phyloP scores from a whole-genome alignment of 1,140 invertebrate genomes.

The Drosophila sucinea region DNA sequence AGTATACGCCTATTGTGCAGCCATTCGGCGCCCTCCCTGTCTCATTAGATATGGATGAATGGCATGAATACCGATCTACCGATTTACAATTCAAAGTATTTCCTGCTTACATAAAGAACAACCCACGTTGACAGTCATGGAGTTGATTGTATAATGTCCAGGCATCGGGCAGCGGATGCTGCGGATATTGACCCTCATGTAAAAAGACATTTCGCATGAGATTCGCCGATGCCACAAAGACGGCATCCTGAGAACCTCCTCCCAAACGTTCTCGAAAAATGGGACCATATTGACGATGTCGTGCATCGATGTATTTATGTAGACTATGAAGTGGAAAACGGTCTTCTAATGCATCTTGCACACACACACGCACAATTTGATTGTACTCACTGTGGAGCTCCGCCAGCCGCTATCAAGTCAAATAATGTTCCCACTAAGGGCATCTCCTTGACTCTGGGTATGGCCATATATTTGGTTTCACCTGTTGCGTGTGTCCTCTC shows the following conservation, averaged over 20 bases:
- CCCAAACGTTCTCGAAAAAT: conserved; percentile 90
- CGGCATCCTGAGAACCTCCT: conserved; percentile 85
- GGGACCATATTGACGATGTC: conserved; percentile 89
- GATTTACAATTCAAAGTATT: conserved; percentile 68
- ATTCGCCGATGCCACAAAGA: conserved; percentile 86
- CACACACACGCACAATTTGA: neutral
- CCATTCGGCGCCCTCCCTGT: conserved; percentile 92
- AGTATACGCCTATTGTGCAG: conserved; percentile 87
- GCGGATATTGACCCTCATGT: conserved; percentile 90
- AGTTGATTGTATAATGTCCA: conserved; percentile 92
- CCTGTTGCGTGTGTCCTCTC: conserved; percentile 1
- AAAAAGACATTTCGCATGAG: conserved; percentile 89
- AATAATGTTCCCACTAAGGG: conserved; percentile 85
- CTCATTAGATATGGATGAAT: conserved; percentile 29
- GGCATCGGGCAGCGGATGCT: conserved; percentile 91
- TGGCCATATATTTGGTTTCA: conserved; percentile 47
- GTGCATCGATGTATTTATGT: conserved; percentile 89
- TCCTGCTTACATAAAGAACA: conserved; percentile 92
- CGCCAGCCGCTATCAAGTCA: conserved; percentile 84
- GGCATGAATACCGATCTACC: neutral
- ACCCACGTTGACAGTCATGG: conserved; percentile 88
- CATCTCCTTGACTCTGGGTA: conserved; percentile 81
- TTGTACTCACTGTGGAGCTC: conserved; percentile 82
- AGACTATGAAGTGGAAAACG: conserved; percentile 72
- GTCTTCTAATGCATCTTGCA: conserved; percentile 15